These are phyloP conservation scores for Drosophila nannoptera DNA, from an alignment of 1,140 invertebrate genomes.

Conservation along the genomic window DNA sequence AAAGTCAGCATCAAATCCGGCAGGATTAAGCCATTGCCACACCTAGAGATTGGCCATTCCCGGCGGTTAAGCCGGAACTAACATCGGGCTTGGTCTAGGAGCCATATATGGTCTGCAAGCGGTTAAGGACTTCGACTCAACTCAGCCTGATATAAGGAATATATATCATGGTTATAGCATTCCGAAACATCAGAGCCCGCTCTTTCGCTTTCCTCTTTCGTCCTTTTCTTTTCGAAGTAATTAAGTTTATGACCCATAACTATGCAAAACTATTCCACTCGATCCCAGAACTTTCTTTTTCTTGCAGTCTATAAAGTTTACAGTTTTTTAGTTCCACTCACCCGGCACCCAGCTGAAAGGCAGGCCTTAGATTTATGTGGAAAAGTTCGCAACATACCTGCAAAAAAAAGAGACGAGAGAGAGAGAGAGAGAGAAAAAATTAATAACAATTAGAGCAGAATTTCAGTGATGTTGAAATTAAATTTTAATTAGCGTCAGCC, in stretches of 20 bases:
- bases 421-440: slow-evolving; percentile 42
- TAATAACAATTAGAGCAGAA: slow-evolving; percentile 65
- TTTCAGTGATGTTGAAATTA: slow-evolving; percentile 55
- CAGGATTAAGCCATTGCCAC: slow-evolving; percentile 5
- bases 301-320: slow-evolving; percentile 24
- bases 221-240: slow-evolving; percentile 8
- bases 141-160: too few species aligned
- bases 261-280: slow-evolving; percentile 2
- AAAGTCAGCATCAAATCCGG: slow-evolving; percentile 2
- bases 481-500: slow-evolving; percentile 66
- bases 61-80: too few species aligned
- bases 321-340: slow-evolving; percentile 27
- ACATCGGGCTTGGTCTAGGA: too few species aligned
- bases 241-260: slow-evolving; percentile 21
- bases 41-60: too few species aligned
- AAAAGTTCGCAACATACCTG: slow-evolving; percentile 51
- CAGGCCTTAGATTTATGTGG: slow-evolving; percentile 19
- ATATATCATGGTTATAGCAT: too few species aligned
- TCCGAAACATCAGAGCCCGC: too few species aligned
- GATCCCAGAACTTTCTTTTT: slow-evolving; percentile 14
- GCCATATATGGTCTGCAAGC: too few species aligned
- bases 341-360: slow-evolving; percentile 18
- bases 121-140: too few species aligned
- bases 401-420: slow-evolving; percentile 25
- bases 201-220: too few species aligned